Percentiles rank a stretch among this genome's conserved stretches.
phyloP scores from a whole-genome alignment of 2,113 vertebrate species.

The Serinus canaria region DNA sequence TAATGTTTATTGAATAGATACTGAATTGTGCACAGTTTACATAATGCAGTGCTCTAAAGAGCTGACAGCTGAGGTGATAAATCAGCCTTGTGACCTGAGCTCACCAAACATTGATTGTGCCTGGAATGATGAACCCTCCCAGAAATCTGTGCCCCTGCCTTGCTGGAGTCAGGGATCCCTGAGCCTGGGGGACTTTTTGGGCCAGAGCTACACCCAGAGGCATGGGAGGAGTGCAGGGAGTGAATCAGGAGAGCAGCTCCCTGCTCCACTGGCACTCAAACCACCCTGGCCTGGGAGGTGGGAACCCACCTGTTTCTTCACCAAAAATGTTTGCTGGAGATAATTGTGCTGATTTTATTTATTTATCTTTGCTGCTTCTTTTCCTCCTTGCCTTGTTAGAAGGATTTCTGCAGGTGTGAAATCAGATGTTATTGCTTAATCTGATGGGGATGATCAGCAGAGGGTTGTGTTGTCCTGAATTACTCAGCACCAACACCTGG shows the following conservation, averaged over 20 bases:
- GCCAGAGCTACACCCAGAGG: not conserved
- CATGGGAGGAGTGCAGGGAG: not conserved
- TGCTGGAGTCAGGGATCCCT: not conserved
- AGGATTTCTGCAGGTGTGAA: slow-evolving; percentile 15
- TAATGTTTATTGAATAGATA: not conserved
- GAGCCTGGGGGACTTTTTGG: not conserved
- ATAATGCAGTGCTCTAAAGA: not conserved
- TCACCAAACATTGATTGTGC: not conserved
- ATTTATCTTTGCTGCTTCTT: not conserved
- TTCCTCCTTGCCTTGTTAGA: not conserved
- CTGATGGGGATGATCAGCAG: not conserved
- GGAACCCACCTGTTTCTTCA: not conserved
- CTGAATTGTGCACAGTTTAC: not conserved
- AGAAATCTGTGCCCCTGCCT: not conserved
- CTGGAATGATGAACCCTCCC: not conserved
- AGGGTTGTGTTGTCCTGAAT: not conserved
- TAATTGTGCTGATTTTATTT: not conserved
- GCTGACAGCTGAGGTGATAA: not conserved
- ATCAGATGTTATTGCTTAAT: not conserved
- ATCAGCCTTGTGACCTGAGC: not conserved
- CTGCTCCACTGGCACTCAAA: not conserved
- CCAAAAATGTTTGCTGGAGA: not conserved
- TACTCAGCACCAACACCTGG: not conserved
- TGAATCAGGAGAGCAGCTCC: not conserved
- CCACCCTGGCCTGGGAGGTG: not conserved